Conservation (phyloP, 2,888 invertebrate species). For the Cephus rjabovi region DNA sequence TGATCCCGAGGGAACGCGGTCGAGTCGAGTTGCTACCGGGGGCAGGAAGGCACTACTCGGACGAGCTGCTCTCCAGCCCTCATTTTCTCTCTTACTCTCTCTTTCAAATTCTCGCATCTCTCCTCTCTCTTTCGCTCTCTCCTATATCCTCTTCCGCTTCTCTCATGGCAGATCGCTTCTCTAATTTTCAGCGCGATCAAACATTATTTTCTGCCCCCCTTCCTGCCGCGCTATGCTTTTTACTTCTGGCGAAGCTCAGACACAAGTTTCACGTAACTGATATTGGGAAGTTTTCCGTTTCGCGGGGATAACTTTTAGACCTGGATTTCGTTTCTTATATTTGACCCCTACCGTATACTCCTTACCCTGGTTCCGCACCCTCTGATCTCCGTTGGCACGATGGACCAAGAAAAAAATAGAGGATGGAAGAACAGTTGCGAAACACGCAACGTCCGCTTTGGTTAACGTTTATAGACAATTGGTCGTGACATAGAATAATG, state of each 20-base stretch:
- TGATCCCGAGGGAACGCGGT: constrained; percentile 35
- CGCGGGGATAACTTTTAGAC: constrained; percentile 31
- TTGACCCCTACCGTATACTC: neutral
- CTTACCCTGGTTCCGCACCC: neutral
- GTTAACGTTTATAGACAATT: constrained; percentile 22
- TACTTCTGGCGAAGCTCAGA: constrained; percentile 1
- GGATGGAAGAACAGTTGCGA: neutral
- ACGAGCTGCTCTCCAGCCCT: constrained; percentile 18
- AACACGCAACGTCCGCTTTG: neutral
- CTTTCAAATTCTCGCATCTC: constrained; percentile 1
- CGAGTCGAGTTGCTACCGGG: constrained; percentile 40
- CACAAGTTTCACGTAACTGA: constrained; percentile 52
- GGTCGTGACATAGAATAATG: constrained; percentile 19
- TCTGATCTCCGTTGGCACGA: neutral
- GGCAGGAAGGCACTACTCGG: constrained; percentile 29
- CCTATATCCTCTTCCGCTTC: neutral
- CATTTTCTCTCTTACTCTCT: constrained; percentile 22
- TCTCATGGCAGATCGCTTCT: constrained; percentile 45
- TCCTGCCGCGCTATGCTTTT: constrained; percentile 12
- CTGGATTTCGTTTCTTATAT: constrained; percentile 10
- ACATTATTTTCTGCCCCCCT: constrained; percentile 51
- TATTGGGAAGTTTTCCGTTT: constrained; percentile 46
- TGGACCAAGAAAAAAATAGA: neutral
- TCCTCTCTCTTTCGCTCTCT: no score
- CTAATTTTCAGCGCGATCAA: constrained; percentile 60